Evolutionary conservation across 2,113 vertebrate species (phyloP).

Genomic region (Paramormyrops kingsleyae): DNA sequence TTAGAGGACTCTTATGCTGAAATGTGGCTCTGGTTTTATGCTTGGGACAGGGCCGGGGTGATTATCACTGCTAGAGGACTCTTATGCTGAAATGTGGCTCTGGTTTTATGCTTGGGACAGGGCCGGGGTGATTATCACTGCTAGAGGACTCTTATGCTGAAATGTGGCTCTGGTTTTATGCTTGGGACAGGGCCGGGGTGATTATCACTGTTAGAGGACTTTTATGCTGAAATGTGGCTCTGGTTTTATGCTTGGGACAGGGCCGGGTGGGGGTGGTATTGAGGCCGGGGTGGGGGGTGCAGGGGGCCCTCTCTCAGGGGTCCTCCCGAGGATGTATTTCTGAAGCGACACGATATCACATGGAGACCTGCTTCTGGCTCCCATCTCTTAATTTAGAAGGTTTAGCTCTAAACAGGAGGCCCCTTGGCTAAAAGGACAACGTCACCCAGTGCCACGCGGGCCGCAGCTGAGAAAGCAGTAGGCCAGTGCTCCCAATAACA

Average conservation of each 20-base stretch:
- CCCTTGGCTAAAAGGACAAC: constrained; percentile 6
- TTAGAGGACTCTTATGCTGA: neutral
- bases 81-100: neutral
- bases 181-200: neutral
- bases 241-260: neutral
- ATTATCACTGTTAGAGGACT: neutral
- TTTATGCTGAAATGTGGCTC: neutral
- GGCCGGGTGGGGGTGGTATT: neutral
- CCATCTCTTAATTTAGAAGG: constrained; percentile 35
- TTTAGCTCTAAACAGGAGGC: constrained; percentile 22
- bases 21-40: neutral
- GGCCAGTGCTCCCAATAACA: constrained; percentile 34
- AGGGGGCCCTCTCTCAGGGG: neutral
- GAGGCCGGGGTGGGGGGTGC: neutral
- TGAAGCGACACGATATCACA: constrained; percentile 30
- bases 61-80: neutral
- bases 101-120: neutral
- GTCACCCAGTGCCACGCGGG: constrained; percentile 15
- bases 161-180: neutral
- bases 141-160: neutral
- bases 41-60: neutral
- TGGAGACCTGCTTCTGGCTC: constrained; percentile 19
- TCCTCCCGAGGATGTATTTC: constrained; percentile 17
- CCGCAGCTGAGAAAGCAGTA: constrained; percentile 24
- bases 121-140: neutral